Percentiles rank a stretch among this genome's conserved stretches.
phyloP scores from a whole-genome alignment of 1,140 invertebrate genomes.

The Mylabris phalerata region DNA sequence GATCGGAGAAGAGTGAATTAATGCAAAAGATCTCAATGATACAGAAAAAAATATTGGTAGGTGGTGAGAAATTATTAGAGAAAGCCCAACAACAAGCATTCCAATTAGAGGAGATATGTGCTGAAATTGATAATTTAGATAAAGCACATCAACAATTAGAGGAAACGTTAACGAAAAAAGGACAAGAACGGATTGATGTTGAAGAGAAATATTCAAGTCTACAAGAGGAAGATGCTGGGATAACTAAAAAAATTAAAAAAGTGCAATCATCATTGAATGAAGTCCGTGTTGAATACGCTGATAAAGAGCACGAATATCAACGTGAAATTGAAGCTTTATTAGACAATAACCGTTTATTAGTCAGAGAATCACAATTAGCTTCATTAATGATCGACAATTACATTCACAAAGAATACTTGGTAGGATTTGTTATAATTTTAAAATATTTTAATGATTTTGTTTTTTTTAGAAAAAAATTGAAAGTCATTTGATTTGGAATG shows the following conservation, averaged over 20 bases:
- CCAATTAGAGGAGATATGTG: slow-evolving; percentile 82
- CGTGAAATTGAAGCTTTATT: slow-evolving; percentile 92
- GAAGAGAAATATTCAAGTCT: slow-evolving; percentile 93
- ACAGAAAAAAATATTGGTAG: slow-evolving; percentile 94
- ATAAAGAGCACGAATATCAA: slow-evolving; percentile 90
- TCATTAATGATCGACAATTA: slow-evolving; percentile 80
- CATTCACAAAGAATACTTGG: slow-evolving; percentile 83
- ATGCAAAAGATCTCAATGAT: slow-evolving; percentile 82
- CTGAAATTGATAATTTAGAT: slow-evolving; percentile 79
- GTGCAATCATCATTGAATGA: slow-evolving; percentile 74
- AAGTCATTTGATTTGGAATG: slow-evolving; percentile 91
- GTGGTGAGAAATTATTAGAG: slow-evolving; percentile 96
- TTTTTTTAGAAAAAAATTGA: slow-evolving; percentile 75
- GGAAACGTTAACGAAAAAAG: slow-evolving; percentile 76
- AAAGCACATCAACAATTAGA: slow-evolving; percentile 77
- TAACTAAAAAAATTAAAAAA: slow-evolving; percentile 89
- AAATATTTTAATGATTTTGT: slow-evolving; percentile 1
- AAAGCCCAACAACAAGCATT: slow-evolving; percentile 90
- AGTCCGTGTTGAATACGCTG: slow-evolving; percentile 79
- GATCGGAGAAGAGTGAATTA: slow-evolving; percentile 63
- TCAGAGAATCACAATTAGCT: slow-evolving; percentile 85
- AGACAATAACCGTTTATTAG: slow-evolving; percentile 84
- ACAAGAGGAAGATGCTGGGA: slow-evolving; percentile 87
- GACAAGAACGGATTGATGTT: slow-evolving; percentile 88
- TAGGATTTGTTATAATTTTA: slow-evolving; percentile 16